These are phyloP conservation scores for Trichopoda pennipes DNA, from an alignment of 2,888 invertebrate species.

Conservation along the genomic window DNA sequence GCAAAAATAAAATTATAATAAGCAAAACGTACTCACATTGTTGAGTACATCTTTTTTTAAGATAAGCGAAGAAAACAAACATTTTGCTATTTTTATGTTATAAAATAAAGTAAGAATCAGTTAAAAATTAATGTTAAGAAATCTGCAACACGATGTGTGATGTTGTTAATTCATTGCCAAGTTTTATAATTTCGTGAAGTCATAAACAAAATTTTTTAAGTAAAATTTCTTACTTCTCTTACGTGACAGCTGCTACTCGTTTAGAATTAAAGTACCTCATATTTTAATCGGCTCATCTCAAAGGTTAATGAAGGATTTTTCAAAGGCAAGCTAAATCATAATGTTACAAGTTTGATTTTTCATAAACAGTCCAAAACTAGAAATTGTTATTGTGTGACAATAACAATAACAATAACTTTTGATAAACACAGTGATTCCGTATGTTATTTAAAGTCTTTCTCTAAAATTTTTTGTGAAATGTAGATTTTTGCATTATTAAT, in stretches of 20 bases:
- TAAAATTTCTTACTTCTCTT: neutral
- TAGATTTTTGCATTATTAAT: too few species aligned
- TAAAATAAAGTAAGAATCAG: constrained; percentile 32
- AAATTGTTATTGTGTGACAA: too few species aligned
- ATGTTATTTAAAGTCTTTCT: too few species aligned
- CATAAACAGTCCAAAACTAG: too few species aligned
- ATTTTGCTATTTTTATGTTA: neutral
- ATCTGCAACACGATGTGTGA: constrained; percentile 19
- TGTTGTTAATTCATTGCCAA: constrained; percentile 35
- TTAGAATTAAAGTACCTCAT: too few species aligned
- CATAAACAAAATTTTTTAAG: neutral
- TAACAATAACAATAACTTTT: too few species aligned
- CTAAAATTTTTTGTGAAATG: too few species aligned
- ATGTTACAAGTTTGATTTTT: too few species aligned
- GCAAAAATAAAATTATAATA: constrained; percentile 29
- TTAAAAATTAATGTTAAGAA: constrained; percentile 37
- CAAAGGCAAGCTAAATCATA: too few species aligned
- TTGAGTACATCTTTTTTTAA: constrained; percentile 21
- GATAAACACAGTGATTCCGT: too few species aligned
- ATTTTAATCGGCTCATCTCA: too few species aligned
- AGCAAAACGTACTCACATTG: constrained; percentile 4
- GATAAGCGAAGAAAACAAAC: constrained; percentile 26
- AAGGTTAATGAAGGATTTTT: too few species aligned
- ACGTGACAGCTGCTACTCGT: constrained; percentile 9
- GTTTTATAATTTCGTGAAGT: constrained; percentile 31